A percentile compares a stretch with the other conserved stretches of the same genome.
These are phyloP conservation scores for Amniataba percoides DNA, from an alignment of 2,797 vertebrate genomes.

Conservation along the genomic window DNA sequence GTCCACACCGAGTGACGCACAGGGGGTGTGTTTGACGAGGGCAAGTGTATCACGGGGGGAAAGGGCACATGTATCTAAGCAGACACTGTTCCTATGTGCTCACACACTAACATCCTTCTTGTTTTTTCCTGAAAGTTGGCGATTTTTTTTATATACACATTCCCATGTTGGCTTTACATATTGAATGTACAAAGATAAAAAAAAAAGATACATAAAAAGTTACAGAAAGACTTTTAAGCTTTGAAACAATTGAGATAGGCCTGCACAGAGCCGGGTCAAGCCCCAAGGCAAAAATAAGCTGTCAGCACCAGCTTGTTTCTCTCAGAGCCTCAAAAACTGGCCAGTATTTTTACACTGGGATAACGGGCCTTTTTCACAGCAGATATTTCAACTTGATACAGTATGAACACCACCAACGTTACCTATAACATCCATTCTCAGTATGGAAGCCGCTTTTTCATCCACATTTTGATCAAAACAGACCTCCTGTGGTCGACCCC, in stretches of 20 bases:
- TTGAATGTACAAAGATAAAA: neutral
- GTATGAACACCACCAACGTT: neutral
- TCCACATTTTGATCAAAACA: too few species aligned
- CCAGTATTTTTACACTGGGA: neutral
- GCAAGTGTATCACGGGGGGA: neutral
- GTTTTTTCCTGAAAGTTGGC: neutral
- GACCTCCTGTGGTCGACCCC: too few species aligned
- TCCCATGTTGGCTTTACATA: neutral
- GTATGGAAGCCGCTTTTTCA: too few species aligned
- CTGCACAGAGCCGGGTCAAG: neutral
- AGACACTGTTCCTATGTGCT: conserved; percentile 8
- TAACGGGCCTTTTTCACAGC: neutral
- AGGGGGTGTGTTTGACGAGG: conserved; percentile 15
- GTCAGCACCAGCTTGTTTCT: neutral
- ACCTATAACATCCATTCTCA: neutral
- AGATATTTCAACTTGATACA: neutral
- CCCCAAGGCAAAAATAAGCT: neutral
- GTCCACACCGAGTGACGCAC: conserved; percentile 32
- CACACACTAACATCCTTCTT: neutral
- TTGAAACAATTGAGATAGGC: neutral
- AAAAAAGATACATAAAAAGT: neutral
- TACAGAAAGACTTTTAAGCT: neutral
- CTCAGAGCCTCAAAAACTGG: neutral
- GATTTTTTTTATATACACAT: too few species aligned
- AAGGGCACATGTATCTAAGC: conserved; percentile 16